Base-by-base conservation (phyloP, 35 echinoderm and acorn worm species). In the Ophiothrix spiculata region DNA sequence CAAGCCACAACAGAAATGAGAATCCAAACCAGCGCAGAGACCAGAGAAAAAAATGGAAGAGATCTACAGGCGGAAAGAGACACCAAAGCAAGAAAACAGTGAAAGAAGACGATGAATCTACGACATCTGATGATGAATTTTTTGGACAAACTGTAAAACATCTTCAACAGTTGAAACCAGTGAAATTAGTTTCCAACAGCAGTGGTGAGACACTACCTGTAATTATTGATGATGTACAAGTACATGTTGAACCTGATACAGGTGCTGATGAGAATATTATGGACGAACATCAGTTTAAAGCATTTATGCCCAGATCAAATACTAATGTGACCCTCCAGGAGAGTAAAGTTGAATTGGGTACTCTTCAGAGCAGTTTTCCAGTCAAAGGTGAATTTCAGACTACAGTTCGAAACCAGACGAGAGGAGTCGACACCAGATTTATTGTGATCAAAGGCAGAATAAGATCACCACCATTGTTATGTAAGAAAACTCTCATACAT, bases 201-300 rank as follows among this genome's bases (percentile, higher is more conserved):
- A 37, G 2, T 29, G 39, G 17, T 11, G 35, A 25, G 32, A 86
- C 69, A 42, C 36, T 86, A 31, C 64, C 0, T 34, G n/a, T 38
- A 12, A 1, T 4, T 32, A 69, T 81, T 64, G 77, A 81, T 64
- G 49, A 80, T 64, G 81, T 36, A 23, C 21, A 78, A 35, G 41
- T 41, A 40, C 56, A 2, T 56, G 56, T 56, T 31, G 78, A 75
- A 31, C 32, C 6, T 56, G 79, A 75, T 36, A 84, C 63, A 46
- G 83, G 83, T 25, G 90, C 90, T 33, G 90, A 91, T 33, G 83
- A 75, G 6, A 91, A 91, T 35, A 79, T 91, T 31, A 91, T 91
- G 89, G 88, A 91, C 69, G 89, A 91, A 80, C 81, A 56, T 39
- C 75, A 87, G 36, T 56, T 33, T 35, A 88, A 81, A 81, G 78